Base-by-base conservation (phyloP, 1,140 invertebrate genomes). In the Brachionus koreanus region DNA sequence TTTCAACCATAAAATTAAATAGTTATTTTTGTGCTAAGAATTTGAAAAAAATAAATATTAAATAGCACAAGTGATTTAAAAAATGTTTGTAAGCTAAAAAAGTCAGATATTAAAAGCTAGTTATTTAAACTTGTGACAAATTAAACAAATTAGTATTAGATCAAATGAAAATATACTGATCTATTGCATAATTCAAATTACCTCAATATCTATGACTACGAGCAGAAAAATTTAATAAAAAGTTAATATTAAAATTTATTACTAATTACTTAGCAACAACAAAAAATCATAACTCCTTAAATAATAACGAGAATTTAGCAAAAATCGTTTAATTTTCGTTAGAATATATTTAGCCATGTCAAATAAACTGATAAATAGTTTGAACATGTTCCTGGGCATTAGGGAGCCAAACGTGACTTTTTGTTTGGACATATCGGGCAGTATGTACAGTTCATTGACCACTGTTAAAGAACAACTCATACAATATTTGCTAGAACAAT, bases 391-490 rank as follows among this genome's bases (percentile, higher is more conserved):
- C 83, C 65, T 76, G 12, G 49, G 46, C 33, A 83, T 87, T 0
- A 61, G 85, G 1, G 87, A 88, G 79, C 85, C 84, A 33, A 86
- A 86, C 85, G 87, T 87, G 2, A 86, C 86, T 16, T 89, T 88
- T 83, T 87, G 86, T 81, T 84, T 89, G 16, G 88, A 89, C 61
- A 88, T 87, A 39, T 88, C 87, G 43, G 88, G 87, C 6, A 88
- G 86, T 63, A 89, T 89, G 88, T 88, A 86, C 82, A 85, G 84
- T 35, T 76, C 83, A 25, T 74, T 89, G 13, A 85, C 86, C 75
- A 85, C 86, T 61, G 86, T 89, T 0, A 87, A 88, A 82, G 85
- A 88, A 83, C 87, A 89, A 82, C 83, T 89, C 25, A 84, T 86
- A 16, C 86, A 88, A 84, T 86, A 85, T 29, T 83, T 89, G 7